Base-by-base conservation (phyloP, 1,140 invertebrate species). In the Rhagoletis zephyria region DNA sequence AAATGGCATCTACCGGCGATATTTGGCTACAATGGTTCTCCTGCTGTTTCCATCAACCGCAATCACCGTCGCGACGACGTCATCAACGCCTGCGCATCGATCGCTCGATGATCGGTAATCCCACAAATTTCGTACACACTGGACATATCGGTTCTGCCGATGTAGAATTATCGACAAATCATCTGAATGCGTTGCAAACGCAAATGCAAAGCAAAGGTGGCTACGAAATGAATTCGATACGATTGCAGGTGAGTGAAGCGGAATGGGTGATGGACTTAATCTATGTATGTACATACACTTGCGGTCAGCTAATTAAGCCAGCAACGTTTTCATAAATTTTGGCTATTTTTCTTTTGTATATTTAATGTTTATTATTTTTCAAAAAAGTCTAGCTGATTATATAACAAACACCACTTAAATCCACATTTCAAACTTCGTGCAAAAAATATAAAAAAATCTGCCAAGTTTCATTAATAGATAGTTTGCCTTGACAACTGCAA, bases 51-150 rank as follows among this genome's bases (percentile, higher is more conserved):
- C 95, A 95, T 65, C 96, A 97, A 90, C 95, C 95, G 74, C 95
- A 95, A 67, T 94, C 95, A 85, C 94, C 94, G 89, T 95, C 95
- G 89, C 94, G 95, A 87, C 94, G 95, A 90, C 94, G 95, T 89
- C 94, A 95, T 65, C 94, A 95, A 87, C 94, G 96, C 89, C 93
- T 95, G 89, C 95, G 96, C 93, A 97, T 98, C 94, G 97, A 98
- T 93, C 94, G 97, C 59, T 97, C 97, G 64, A 98, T 98, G 97
- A 98, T 98, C 90, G 96, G 97, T 85, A 95, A 95, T 87, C 97
- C 97, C 6, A 98, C 97, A 87, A 97, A 98, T 93, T 98, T 98
- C 92, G 95, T 97, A 88, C 97, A 98, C 91, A 98, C 97, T n/a
- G 97, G 90, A 7, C 92, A 93, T 88, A 96, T 97, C 90, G 95